Evolutionary conservation across 2,113 vertebrate species (phyloP).

Genomic region (Martes martes): DNA sequence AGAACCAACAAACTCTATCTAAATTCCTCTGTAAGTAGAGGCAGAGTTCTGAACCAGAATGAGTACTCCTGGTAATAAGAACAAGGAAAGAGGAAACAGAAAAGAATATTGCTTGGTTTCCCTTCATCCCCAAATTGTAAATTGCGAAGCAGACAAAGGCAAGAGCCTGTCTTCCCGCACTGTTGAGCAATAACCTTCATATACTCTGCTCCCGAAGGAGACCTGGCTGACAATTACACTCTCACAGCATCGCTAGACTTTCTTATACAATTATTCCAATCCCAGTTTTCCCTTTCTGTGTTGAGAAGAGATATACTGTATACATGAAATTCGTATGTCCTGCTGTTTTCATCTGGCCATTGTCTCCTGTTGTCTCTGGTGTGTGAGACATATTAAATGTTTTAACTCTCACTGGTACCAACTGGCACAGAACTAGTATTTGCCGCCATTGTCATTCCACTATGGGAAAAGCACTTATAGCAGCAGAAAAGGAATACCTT

Average conservation of each 20-base stretch:
- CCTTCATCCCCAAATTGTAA: conserved; percentile 24
- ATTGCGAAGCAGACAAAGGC: conserved; percentile 23
- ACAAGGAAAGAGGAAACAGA: neutral
- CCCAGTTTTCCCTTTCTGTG: neutral
- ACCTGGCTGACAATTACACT: conserved; percentile 1
- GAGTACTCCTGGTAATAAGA: conserved; percentile 49
- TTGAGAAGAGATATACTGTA: neutral
- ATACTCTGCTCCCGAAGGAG: neutral
- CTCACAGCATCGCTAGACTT: neutral
- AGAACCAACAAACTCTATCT: conserved; percentile 57
- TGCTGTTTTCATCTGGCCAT: neutral
- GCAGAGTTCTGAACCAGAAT: conserved; percentile 6
- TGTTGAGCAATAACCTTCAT: conserved; percentile 53
- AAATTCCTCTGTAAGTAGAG: neutral
- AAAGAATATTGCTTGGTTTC: conserved; percentile 51
- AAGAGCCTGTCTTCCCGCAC: neutral
- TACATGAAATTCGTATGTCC: neutral
- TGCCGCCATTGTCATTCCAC: neutral
- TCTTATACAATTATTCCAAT: conserved; percentile 22
- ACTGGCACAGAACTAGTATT: neutral
- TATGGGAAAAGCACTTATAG: neutral
- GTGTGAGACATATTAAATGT: neutral
- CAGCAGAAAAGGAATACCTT: neutral
- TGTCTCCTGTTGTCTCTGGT: neutral
- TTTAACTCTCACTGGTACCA: neutral